Base-by-base conservation (phyloP, 2,888 invertebrate species). In the Apodemia hepburni region DNA sequence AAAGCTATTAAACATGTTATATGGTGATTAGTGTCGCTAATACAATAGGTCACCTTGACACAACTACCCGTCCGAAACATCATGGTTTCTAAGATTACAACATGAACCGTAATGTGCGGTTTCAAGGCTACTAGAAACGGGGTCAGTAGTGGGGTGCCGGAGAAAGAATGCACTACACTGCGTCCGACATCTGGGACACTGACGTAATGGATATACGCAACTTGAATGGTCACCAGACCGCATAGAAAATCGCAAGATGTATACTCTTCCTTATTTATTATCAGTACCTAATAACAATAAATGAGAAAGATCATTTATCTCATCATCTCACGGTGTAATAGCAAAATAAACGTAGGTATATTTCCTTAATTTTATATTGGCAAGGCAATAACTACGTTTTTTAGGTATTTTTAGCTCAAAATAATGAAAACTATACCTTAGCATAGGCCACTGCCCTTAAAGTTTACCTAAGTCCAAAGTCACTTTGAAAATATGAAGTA, bases 81-180 rank as follows among this genome's bases (percentile, higher is more conserved):
- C 38, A 68, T 64, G 69, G 70, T 80, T 80, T 80, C 78, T 74
- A 79, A 76, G 72, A 74, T 84, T 84, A 74, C 79, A 74, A 79
- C 78, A 82, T 66, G 61, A 64, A 78, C 72, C 73, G 72, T 71
- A 78, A 80, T 77, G 70, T 68, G 67, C 18, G 62, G 68, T 75
- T 80, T 85, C 84, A 87, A 87, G 82, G 87, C 75, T 84, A 76
- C 65, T 69, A 70, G 64, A 66, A 81, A 76, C 70, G 70, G 70
- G 80, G 82, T 77, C 83, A 79, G 72, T 62, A 63, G 64, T 57
- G 64, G 61, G 51, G 17, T 29, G 15, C 3, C 38, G 38, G 38
- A 38, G 22, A 59, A 61, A 59, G 62, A 65, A 69, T 67, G 69
- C 70, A 70, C 63, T 63, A 9, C 51, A 70, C 63, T 62, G 22